Evolutionary conservation across 2,888 invertebrate genomes (phyloP).

Genomic region (Parapristionchus giblindavisi): DNA sequence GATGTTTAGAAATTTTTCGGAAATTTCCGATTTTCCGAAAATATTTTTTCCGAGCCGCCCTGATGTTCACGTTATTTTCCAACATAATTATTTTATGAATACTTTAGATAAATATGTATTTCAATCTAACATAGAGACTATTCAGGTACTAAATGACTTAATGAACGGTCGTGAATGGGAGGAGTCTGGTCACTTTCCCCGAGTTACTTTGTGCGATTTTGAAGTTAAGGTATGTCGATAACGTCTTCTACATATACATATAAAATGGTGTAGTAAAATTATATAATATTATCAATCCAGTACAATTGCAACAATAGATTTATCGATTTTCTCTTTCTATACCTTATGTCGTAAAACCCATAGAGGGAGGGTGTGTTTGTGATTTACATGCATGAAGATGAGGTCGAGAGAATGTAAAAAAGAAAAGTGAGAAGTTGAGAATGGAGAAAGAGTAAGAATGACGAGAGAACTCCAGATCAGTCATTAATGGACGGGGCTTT

Average conservation of each 20-base stretch:
- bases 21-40: too few species aligned
- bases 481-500: conserved; percentile 32
- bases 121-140: background rate
- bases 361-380: conserved; percentile 5
- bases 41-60: too few species aligned
- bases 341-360: too few species aligned
- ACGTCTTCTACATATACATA: too few species aligned
- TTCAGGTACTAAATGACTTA: conserved; percentile 66
- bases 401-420: background rate
- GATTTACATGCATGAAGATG: conserved; percentile 34
- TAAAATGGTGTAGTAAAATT: too few species aligned
- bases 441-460: background rate
- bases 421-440: background rate
- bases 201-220: conserved; percentile 70
- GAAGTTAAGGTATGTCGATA: conserved; percentile 69
- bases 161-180: conserved; percentile 70
- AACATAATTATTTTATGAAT: too few species aligned
- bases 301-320: too few species aligned
- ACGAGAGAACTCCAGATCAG: background rate
- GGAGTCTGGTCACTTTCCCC: conserved; percentile 67
- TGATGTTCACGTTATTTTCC: too few species aligned
- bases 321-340: too few species aligned
- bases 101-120: background rate
- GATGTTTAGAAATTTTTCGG: too few species aligned
- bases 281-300: too few species aligned